Conservation (phyloP, 1,140 invertebrate genomes). For the Macrobrachium rosenbergii region DNA sequence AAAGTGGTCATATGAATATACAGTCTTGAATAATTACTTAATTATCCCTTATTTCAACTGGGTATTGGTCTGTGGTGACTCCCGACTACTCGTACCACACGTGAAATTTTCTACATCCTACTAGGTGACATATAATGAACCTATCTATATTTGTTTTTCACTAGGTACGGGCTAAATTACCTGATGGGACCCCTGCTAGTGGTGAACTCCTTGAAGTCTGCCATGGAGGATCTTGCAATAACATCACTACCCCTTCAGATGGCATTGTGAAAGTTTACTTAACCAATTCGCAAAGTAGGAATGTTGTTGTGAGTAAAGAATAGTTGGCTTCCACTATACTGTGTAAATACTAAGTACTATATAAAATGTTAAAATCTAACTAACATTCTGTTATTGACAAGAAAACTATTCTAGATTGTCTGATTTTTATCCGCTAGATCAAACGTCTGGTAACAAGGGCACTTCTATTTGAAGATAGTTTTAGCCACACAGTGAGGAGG, state of each 20-base stretch:
- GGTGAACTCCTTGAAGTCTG: constrained; percentile 8
- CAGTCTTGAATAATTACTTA: too few relatives aligned
- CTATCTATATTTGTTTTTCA: neutral
- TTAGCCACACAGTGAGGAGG: neutral
- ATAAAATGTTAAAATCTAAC: neutral
- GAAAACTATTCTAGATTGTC: neutral
- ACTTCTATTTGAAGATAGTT: neutral
- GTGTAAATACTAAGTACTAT: neutral
- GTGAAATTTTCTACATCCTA: too few relatives aligned
- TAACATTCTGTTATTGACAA: neutral
- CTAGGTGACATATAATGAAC: too few relatives aligned
- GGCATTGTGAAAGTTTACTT: neutral
- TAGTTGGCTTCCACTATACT: neutral
- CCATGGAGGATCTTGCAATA: neutral
- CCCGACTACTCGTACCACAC: too few relatives aligned
- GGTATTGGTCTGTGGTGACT: too few relatives aligned
- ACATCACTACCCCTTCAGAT: neutral
- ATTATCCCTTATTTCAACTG: too few relatives aligned
- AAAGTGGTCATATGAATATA: too few relatives aligned
- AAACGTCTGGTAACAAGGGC: neutral
- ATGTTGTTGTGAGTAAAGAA: neutral
- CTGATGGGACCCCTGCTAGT: neutral
- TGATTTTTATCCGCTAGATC: neutral
- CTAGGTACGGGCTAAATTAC: constrained; percentile 2
- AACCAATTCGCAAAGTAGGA: neutral